Conservation (phyloP, 2,113 vertebrate genomes). For the Marmota flaviventris region DNA sequence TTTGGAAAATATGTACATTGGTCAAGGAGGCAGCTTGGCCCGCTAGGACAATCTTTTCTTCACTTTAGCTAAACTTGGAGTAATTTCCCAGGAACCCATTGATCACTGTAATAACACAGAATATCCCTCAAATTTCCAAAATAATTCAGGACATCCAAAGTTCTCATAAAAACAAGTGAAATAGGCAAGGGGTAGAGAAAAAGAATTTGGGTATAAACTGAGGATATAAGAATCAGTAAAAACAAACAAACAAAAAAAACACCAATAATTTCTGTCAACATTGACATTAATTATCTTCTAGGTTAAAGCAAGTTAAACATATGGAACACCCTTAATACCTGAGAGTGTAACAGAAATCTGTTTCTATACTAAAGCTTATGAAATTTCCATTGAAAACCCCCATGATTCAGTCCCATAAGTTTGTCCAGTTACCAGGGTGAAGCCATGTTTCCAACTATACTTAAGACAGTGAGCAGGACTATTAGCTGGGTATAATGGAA, state of each 20-base stretch:
- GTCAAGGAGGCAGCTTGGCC: not conserved
- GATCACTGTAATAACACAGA: slow-evolving; percentile 2
- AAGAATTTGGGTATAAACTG: slow-evolving; percentile 58
- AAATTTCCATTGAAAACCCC: not conserved
- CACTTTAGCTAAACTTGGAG: slow-evolving; percentile 47
- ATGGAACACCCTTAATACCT: not conserved
- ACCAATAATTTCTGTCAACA: slow-evolving; percentile 50
- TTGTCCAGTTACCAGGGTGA: not conserved
- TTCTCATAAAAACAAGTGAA: slow-evolving; percentile 61
- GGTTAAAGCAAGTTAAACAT: too few relatives aligned
- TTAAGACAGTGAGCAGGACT: not conserved
- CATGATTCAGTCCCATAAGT: not conserved
- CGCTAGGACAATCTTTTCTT: slow-evolving; percentile 51
- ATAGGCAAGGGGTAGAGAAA: slow-evolving; percentile 20
- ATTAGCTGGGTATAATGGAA: not conserved
- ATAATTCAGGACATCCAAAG: slow-evolving; percentile 47
- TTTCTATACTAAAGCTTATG: not conserved
- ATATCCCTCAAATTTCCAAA: slow-evolving; percentile 52
- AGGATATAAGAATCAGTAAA: slow-evolving; percentile 53
- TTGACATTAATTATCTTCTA: slow-evolving; percentile 46
- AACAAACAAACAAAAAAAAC: not conserved
- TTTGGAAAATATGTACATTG: slow-evolving; percentile 21
- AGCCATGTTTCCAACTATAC: not conserved
- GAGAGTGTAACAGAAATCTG: slow-evolving; percentile 7
- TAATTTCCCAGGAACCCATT: slow-evolving; percentile 52